A percentile compares a stretch with the other conserved stretches of the same genome.
Evolutionary conservation across 2,888 invertebrate genomes (phyloP).

Genomic region (Diarsia brunnea): DNA sequence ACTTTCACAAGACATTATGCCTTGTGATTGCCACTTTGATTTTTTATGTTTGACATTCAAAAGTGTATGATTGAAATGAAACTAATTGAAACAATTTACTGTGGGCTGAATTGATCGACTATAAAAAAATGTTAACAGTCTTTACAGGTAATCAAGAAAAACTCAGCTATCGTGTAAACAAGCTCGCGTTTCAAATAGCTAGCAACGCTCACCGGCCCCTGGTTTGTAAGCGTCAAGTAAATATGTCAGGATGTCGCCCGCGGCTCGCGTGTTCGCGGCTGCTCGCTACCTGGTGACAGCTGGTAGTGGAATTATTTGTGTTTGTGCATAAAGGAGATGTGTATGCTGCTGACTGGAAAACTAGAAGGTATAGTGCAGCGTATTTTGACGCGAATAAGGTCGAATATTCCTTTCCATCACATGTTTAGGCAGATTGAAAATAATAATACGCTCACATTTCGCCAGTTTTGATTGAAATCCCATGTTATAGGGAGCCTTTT

Average conservation of each 20-base stretch:
- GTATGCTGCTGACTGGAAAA: background rate
- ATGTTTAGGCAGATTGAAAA: too few species aligned
- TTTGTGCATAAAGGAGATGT: background rate
- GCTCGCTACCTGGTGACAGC: constrained; percentile 38
- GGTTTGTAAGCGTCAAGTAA: constrained; percentile 56
- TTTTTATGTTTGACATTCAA: too few species aligned
- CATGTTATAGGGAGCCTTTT: too few species aligned
- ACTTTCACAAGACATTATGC: too few species aligned
- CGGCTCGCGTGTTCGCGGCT: constrained; percentile 46
- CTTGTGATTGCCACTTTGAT: too few species aligned
- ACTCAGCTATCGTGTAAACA: background rate
- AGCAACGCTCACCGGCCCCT: constrained; percentile 4
- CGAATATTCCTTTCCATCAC: too few species aligned
- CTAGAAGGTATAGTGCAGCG: too few species aligned
- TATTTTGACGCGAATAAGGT: too few species aligned
- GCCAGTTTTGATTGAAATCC: too few species aligned
- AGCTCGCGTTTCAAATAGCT: constrained; percentile 24
- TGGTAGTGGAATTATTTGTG: constrained; percentile 24
- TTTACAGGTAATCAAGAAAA: constrained; percentile 3
- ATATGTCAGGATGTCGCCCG: constrained; percentile 49
- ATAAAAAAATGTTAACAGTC: background rate
- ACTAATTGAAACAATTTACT: too few species aligned
- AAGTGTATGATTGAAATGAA: too few species aligned
- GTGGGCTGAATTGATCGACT: background rate
- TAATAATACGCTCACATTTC: too few species aligned